Conservation (phyloP, 2,888 invertebrate genomes). For the Parnassius orleans region DNA sequence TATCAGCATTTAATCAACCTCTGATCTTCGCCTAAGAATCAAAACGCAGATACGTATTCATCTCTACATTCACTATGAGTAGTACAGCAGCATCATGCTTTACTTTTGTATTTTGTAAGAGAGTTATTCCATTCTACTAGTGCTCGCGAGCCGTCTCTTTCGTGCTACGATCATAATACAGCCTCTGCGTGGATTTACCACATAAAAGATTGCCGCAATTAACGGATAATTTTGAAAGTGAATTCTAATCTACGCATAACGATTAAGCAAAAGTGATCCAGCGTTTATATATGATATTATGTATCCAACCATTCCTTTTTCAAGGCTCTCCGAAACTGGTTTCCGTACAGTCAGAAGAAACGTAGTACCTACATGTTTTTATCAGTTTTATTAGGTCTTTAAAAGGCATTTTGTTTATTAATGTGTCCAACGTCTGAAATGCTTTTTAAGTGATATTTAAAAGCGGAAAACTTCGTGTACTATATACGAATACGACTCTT, state of each 20-base stretch:
- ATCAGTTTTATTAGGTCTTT: constrained; percentile 27
- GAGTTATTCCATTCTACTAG: too few species aligned
- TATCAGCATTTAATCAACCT: too few species aligned
- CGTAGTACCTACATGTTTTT: constrained; percentile 18
- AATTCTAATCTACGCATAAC: constrained; percentile 20
- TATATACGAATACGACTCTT: neutral
- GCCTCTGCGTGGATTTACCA: too few species aligned
- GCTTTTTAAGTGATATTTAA: constrained; percentile 27
- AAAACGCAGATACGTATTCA: too few species aligned
- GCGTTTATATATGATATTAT: constrained; percentile 19
- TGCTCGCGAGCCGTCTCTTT: too few species aligned
- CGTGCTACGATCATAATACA: too few species aligned
- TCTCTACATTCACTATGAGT: too few species aligned
- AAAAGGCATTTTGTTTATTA: constrained; percentile 27
- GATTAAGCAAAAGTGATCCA: constrained; percentile 23
- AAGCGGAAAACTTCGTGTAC: constrained; percentile 18
- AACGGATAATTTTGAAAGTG: constrained; percentile 8
- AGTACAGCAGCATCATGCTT: too few species aligned
- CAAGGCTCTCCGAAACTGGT: constrained; percentile 22
- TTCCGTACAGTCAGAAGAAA: constrained; percentile 18
- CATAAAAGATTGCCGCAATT: too few species aligned
- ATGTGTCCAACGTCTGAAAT: constrained; percentile 17
- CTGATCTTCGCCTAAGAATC: too few species aligned
- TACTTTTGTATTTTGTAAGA: too few species aligned
- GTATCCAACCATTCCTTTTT: constrained; percentile 24